These are phyloP conservation scores for Apis florea DNA, from an alignment of 1,140 invertebrate species.

Conservation along the genomic window DNA sequence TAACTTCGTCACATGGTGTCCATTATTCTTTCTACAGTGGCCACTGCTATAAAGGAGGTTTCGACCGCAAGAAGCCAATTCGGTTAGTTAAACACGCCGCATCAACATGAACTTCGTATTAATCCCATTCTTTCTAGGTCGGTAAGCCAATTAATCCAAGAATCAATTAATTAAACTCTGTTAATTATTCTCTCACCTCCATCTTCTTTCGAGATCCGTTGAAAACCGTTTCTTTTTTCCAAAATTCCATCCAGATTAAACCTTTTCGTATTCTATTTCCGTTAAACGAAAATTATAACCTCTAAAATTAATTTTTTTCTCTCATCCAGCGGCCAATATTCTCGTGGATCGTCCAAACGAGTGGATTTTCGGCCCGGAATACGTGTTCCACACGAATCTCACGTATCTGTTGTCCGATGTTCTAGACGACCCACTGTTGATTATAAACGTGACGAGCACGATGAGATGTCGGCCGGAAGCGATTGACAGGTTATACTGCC, in stretches of 20 bases:
- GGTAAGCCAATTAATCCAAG: slow-evolving; percentile 29
- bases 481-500: slow-evolving; percentile 27
- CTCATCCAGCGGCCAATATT: slow-evolving; percentile 28
- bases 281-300: too few species aligned
- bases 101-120: slow-evolving; percentile 28
- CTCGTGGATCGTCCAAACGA: neutral
- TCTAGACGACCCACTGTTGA: neutral
- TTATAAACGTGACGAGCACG: slow-evolving; percentile 29
- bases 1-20: neutral
- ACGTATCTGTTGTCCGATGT: neutral
- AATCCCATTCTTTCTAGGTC: slow-evolving; percentile 42
- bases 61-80: slow-evolving; percentile 8
- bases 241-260: too few species aligned
- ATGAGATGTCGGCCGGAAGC: slow-evolving; percentile 38
- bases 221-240: too few species aligned
- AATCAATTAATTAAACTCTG: neutral
- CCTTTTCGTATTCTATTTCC: too few species aligned
- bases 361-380: slow-evolving; percentile 31
- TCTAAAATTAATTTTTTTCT: neutral
- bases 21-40: neutral
- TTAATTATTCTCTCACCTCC: too few species aligned
- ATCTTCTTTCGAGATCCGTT: too few species aligned
- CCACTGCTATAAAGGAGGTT: slow-evolving; percentile 35
- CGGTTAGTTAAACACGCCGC: neutral
- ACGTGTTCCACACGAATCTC: slow-evolving; percentile 27